Base-by-base conservation (phyloP, 1,140 invertebrate genomes). In the Camponotus pennsylvanicus region DNA sequence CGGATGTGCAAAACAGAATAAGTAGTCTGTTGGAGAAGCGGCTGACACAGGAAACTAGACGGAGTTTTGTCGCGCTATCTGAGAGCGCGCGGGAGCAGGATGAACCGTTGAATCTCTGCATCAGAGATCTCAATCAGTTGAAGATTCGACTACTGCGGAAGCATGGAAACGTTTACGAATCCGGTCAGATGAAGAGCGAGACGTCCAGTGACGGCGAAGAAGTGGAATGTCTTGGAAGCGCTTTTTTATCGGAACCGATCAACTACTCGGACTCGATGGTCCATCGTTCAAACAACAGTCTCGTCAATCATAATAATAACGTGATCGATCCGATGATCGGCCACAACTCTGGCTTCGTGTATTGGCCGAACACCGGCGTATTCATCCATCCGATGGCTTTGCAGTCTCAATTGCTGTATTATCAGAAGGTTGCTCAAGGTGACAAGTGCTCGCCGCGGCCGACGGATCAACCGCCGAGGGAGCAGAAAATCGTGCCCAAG, bases 41-140 rank as follows among this genome's bases (percentile, higher is more conserved):
- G 86, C 92, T 97, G 45, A 97, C 97, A 2, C 97, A 97, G 90
- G 97, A 97, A 92, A 94, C 90, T 71, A 86, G 94, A 87, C 93
- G 94, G 86, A 88, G 87, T 83, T 85, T 95, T 2, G 49, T 18
- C 84, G 32, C 94, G 88, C 8, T 93, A 84, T 13, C 89, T 71
- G 87, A 95, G 87, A 78, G 88, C 89, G 34, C 93, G 84, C 94
- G 86, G 92, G 95, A 93, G 85, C 95, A 97, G 93, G 96, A 97
- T 34, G 97, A 98, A 92, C 98, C 98, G 0, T 94, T 98, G 6
- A 98, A 98, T 94, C 95, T 98, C 0, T 98, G 98, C 88, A 96
- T 98, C 55, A 95, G 97, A 55, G 98, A 98, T 90, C 92, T 97
- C 45, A 96, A 96, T 86, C 96, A 97, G 71, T 91, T 97, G 5